Evolutionary conservation across 1,140 invertebrate genomes (phyloP), one percentile per base, ranked within the genome.

Genomic region (Drosophila melanogaster): DNA sequence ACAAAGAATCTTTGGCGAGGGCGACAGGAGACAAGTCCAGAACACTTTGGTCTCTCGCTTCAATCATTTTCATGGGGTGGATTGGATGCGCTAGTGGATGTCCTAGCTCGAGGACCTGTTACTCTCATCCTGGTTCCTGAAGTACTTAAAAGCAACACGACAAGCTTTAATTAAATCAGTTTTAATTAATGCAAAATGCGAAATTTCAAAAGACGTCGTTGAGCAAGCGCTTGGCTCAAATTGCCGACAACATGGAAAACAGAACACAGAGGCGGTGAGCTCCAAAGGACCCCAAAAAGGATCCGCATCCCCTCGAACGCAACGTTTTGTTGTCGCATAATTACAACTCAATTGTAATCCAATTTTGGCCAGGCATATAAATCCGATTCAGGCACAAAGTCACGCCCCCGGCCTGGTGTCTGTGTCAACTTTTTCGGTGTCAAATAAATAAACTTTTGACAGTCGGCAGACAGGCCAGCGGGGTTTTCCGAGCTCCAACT

Each of bases 341-440:
- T 87, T 87, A 87, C 84, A 87, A 89, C 84, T 89, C 84, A 87
- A 87, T 87, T 87, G 84, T 87, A 87, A 87, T 87, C 84, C 84
- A 87, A 87, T 87, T 87, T 86, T 77, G 77, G 72, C 60, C 67
- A 71, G 76, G 79, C 66, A 87, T 79, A 83, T 87, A 87, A 87
- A 87, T 87, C 79, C 61, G 84, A 83, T 87, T 87, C 81, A 70
- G 64, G 66, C 66, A 58, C 59, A 50, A 26, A 41, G 24, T 26
- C 26, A 30, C 51, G 15, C 38, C 37, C 37, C n/a, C 51, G 3
- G 47, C 10, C 57, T 81, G 78, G 81, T 87, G 83, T 86, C 66
- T 86, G 83, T 86, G 83, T 86, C 83, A 86, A 86, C 74, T 81
- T 86, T 86, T 86, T 86, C 22, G 70, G 83, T 81, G 83, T 86